A percentile compares a stretch with the other conserved stretches of the same genome.
phyloP scores from a whole-genome alignment of 2,113 vertebrate genomes.

The Cichladusa arquata region DNA sequence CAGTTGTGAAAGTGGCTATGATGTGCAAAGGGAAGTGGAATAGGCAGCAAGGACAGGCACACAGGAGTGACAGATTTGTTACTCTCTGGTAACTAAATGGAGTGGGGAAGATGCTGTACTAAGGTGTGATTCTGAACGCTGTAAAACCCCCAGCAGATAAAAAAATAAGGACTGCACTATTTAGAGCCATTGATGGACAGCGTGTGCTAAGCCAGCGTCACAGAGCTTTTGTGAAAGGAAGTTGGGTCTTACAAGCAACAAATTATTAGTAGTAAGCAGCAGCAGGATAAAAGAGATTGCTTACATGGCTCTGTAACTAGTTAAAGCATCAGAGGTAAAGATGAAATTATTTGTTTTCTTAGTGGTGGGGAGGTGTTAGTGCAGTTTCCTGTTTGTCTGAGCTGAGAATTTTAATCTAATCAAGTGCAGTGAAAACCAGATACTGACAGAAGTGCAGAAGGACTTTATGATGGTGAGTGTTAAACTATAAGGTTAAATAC shows the following conservation, averaged over 20 bases:
- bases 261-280: neutral
- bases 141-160: rapidly evolving
- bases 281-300: neutral
- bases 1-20: neutral
- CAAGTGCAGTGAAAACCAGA: neutral
- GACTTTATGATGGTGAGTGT: neutral
- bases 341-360: rapidly evolving
- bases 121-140: neutral
- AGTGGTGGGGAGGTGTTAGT: neutral
- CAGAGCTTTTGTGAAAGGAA: neutral
- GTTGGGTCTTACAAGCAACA: neutral
- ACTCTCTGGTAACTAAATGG: neutral
- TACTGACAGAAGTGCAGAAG: neutral
- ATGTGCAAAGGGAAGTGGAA: neutral
- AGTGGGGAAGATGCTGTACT: neutral
- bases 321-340: neutral
- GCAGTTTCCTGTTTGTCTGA: neutral
- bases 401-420: neutral
- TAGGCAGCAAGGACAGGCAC: neutral
- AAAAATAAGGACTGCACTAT: neutral
- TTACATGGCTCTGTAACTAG: neutral
- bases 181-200: neutral
- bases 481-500: neutral
- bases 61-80: neutral
- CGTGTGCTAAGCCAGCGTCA: neutral